Evolutionary conservation across 2,888 invertebrate genomes (phyloP).

Genomic region (Zootermopsis nevadensis): DNA sequence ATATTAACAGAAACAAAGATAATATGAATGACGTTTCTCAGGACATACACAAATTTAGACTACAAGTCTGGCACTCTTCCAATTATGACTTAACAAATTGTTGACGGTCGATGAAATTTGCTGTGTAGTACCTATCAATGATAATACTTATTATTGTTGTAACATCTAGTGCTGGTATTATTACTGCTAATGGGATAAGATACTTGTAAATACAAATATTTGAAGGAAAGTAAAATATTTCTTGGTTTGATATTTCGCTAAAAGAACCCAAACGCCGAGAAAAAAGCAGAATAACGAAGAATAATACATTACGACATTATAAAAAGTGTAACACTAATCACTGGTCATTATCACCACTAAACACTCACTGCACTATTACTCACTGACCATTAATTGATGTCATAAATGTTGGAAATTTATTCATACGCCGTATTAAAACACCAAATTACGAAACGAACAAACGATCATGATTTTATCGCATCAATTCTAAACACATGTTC

Average conservation of each 20-base stretch:
- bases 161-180: not conserved
- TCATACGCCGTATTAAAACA: not conserved
- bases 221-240: not conserved
- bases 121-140: not conserved
- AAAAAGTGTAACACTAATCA: not conserved
- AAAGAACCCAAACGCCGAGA: too few species aligned
- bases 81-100: constrained; percentile 44
- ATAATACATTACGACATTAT: too few species aligned
- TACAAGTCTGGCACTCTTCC: constrained; percentile 29
- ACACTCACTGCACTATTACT: not conserved
- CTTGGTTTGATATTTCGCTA: too few species aligned
- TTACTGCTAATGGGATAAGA: not conserved
- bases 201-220: not conserved
- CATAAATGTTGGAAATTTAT: not conserved
- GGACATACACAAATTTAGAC: not conserved
- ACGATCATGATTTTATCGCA: not conserved
- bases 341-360: not conserved
- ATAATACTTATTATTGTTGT: not conserved
- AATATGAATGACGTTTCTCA: not conserved
- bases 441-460: not conserved
- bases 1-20: not conserved
- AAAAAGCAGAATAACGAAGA: too few species aligned
- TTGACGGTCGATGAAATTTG: constrained; percentile 41
- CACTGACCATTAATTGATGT: not conserved
- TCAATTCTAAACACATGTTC: constrained; percentile 3